Conservation (phyloP, 1,140 invertebrate species). For the Berghia stephanieae region DNA sequence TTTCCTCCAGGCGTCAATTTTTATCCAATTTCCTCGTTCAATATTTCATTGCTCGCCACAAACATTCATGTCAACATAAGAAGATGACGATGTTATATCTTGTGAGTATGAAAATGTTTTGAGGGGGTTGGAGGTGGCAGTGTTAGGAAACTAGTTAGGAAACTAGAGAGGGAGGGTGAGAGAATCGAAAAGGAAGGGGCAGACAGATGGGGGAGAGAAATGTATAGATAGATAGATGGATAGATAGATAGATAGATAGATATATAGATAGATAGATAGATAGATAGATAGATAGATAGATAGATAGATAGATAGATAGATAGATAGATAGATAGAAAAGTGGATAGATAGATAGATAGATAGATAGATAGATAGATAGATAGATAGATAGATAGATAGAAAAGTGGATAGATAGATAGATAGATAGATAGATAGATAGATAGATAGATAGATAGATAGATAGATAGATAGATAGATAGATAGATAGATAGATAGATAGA, state of each 20-base stretch:
- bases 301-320: not conserved
- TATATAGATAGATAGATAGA: not conserved
- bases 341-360: not conserved
- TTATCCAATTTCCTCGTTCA: too few species aligned
- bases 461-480: slow-evolving; percentile 7
- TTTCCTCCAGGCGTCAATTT: too few species aligned
- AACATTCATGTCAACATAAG: too few species aligned
- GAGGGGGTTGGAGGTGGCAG: not conserved
- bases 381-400: not conserved
- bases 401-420: not conserved
- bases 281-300: not conserved
- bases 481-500: not conserved
- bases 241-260: not conserved
- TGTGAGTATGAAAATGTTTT: too few species aligned
- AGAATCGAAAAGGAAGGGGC: too few species aligned
- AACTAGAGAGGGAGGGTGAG: too few species aligned
- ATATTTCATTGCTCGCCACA: too few species aligned
- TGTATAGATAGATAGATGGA: not conserved
- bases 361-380: not conserved
- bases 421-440: slow-evolving; percentile 3
- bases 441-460: not conserved
- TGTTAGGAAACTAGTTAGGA: not conserved
- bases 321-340: not conserved
- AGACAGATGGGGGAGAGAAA: not conserved
- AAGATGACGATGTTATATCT: too few species aligned